Evolutionary conservation across 2,113 vertebrate genomes (phyloP), one percentile per base, ranked within the genome.

Genomic region (Picathartes gymnocephalus): DNA sequence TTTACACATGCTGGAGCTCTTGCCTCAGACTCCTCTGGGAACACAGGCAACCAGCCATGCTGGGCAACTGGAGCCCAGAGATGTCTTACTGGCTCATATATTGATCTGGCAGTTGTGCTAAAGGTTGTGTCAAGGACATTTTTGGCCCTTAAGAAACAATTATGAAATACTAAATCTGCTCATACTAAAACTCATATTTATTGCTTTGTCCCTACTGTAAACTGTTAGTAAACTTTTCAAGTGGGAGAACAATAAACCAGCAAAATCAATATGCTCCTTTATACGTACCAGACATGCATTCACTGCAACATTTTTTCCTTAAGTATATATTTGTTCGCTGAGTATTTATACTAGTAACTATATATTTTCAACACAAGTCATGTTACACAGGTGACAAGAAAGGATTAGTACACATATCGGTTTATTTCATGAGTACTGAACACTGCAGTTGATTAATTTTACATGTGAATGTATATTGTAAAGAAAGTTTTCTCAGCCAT

Each of bases 1-100:
- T 82, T 44, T 56, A 12, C 17, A 4, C 21, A 7, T 30, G 57
- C 50, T 47, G 28, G 24, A 69, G 60, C 16, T 86, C 44, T 91
- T 80, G 73, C 58, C 51, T 50, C 74, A 73, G 31, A 25, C 13
- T 44, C 39, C 22, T 78, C 27, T 18, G 21, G 33, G 44, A 50
- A 1, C 25, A 30, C 0, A 2, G 64, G 13, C 72, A 70, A 39
- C 39, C 9, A 39, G 39, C 39, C 39, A 39, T 39, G 28, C 45
- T 1, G 4, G 17, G 77, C 2, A 2, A 23, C 45, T 84, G 54
- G 31, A 83, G 27, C 39, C 50, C 51, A 19, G 50, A 2, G 0
- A 12, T 2, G 0, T 90, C 56, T 28, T 68, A 12, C 44, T 51
- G 82, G 73, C 45, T 69, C 31, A 4, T 68, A 3, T 21, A 33